Conservation (phyloP, 2,888 invertebrate species). For the Campaea margaritaria region DNA sequence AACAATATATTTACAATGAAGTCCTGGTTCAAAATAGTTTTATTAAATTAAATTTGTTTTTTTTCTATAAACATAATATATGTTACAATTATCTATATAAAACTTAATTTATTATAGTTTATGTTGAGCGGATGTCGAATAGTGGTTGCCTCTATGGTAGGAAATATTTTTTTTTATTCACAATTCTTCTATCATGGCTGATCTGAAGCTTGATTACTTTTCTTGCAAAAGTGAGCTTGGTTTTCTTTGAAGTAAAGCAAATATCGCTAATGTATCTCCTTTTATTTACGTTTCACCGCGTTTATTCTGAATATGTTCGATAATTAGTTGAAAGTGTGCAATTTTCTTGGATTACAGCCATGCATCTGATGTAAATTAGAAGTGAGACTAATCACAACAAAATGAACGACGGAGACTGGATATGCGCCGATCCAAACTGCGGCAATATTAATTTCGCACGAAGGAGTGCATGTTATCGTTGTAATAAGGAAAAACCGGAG, state of each 20-base stretch:
- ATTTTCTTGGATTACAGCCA: constrained; percentile 45
- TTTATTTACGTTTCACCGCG: constrained; percentile 69
- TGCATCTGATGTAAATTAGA: constrained; percentile 50
- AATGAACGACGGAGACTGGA: constrained; percentile 88
- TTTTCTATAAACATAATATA: too few relatives aligned
- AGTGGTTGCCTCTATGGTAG: constrained; percentile 38
- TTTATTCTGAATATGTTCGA: constrained; percentile 47
- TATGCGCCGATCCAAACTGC: constrained; percentile 89
- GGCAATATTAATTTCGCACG: constrained; percentile 98
- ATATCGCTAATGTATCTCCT: constrained; percentile 65
- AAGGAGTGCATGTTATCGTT: constrained; percentile 95
- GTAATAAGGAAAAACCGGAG: constrained; percentile 89
- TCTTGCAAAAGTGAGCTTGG: constrained; percentile 80
- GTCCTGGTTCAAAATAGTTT: too few relatives aligned
- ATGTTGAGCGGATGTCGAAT: constrained; percentile 36
- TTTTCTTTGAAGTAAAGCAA: constrained; percentile 72
- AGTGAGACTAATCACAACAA: constrained; percentile 51
- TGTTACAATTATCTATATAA: too few relatives aligned
- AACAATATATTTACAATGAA: too few relatives aligned
- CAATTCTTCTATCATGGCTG: constrained; percentile 67
- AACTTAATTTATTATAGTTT: constrained; percentile 5
- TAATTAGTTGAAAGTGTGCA: constrained; percentile 44
- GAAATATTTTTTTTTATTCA: constrained; percentile 49
- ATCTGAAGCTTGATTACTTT: constrained; percentile 78
- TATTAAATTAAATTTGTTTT: too few relatives aligned